Percentiles rank a stretch among this genome's conserved stretches.
Conservation (phyloP, 1,140 invertebrate species). For the Mamestra configurata region DNA sequence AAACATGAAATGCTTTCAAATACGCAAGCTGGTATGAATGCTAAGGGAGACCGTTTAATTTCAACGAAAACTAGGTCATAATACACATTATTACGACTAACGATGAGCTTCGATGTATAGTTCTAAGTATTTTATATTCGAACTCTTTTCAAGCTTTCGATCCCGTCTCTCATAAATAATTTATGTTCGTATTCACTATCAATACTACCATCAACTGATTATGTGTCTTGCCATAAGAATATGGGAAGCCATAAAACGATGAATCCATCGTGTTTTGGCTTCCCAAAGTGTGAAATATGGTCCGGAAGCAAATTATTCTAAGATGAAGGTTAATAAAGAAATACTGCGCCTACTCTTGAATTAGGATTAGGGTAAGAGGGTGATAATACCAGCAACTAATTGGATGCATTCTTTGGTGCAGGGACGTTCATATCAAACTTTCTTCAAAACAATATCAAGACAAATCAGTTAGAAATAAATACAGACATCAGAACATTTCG, state of each 20-base stretch:
- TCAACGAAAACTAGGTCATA: conserved; percentile 34
- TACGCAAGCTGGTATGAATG: conserved; percentile 31
- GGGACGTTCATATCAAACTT: conserved; percentile 89
- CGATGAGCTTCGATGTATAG: not conserved
- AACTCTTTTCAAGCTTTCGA: too few relatives aligned
- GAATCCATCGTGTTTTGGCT: too few relatives aligned
- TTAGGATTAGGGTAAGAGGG: not conserved
- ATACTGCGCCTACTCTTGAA: too few relatives aligned
- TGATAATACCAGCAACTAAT: not conserved
- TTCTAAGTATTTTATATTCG: not conserved
- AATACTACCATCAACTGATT: too few relatives aligned
- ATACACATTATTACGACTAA: not conserved
- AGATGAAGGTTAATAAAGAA: too few relatives aligned
- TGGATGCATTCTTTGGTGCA: conserved; percentile 63
- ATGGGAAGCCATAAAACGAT: too few relatives aligned
- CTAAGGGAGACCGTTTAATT: conserved; percentile 15
- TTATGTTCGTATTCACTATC: too few relatives aligned
- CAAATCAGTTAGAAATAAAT: conserved; percentile 90
- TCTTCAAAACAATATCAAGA: conserved; percentile 89
- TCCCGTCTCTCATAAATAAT: too few relatives aligned
- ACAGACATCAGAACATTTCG: conserved; percentile 90
- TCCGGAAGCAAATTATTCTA: too few relatives aligned
- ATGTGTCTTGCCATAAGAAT: too few relatives aligned
- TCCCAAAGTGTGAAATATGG: too few relatives aligned
- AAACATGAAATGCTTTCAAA: conserved; percentile 47